Evolutionary conservation across 2,113 vertebrate species (phyloP).

Genomic region (Apistogramma diplotaenia): DNA sequence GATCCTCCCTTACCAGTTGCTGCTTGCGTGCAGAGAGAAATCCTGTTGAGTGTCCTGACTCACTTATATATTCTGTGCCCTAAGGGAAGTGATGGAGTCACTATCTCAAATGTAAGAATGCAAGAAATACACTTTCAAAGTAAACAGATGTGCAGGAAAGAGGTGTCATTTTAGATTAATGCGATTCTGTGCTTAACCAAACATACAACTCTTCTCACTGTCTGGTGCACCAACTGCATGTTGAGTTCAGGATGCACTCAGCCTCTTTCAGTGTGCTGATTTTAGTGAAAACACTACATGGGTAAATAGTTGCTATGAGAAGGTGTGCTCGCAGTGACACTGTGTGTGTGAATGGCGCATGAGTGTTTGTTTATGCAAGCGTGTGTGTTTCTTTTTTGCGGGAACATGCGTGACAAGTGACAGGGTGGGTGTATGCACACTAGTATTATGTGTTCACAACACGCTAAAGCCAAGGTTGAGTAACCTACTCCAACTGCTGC

Average conservation of each 20-base stretch:
- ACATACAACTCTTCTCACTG: constrained; percentile 25
- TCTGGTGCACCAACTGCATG: constrained; percentile 31
- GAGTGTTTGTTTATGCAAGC: constrained; percentile 34
- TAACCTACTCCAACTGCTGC: constrained; percentile 34
- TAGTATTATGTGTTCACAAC: constrained; percentile 26
- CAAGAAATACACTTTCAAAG: constrained; percentile 73
- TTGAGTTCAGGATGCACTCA: constrained; percentile 6
- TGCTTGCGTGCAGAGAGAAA: constrained; percentile 73
- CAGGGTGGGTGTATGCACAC: constrained; percentile 6
- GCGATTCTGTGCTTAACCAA: constrained; percentile 68
- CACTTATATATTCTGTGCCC: constrained; percentile 64
- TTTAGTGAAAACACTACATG: constrained; percentile 23
- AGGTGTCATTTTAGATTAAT: constrained; percentile 56
- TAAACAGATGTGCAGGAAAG: constrained; percentile 68
- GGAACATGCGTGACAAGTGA: constrained; percentile 14
- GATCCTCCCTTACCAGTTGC: constrained; percentile 50
- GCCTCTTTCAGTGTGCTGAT: constrained; percentile 40
- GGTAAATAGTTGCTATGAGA: constrained; percentile 54
- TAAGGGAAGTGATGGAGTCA: constrained; percentile 68
- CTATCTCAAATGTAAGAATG: constrained; percentile 74
- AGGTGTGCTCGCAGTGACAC: background rate
- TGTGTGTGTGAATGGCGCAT: constrained; percentile 1
- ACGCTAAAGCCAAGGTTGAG: constrained; percentile 27
- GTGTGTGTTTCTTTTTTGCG: constrained; percentile 9
- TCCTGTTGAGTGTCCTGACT: constrained; percentile 63